phyloP scores from a whole-genome alignment of 2,797 vertebrate species.

The Chelonia mydas region DNA sequence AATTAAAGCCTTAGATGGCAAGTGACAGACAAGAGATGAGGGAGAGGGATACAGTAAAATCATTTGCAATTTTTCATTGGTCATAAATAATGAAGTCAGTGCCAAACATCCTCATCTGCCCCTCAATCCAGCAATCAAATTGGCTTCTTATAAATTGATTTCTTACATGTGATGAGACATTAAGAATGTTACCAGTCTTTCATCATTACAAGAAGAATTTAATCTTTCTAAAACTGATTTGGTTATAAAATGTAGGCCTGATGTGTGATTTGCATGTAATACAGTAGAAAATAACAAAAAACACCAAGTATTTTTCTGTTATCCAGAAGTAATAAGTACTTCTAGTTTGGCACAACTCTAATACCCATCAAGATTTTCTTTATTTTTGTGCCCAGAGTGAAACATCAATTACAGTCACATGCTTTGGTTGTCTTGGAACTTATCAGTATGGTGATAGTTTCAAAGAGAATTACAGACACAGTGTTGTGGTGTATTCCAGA shows the following conservation, averaged over 20 bases:
- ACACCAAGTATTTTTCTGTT: not conserved
- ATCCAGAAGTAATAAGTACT: not conserved
- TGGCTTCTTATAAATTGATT: not conserved
- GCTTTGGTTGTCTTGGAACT: conserved; percentile 25
- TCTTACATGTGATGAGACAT: not conserved
- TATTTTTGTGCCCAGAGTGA: not conserved
- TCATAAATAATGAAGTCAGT: not conserved
- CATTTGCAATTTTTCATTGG: accelerated
- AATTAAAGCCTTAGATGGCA: not conserved
- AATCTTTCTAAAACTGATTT: not conserved
- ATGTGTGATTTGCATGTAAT: not conserved
- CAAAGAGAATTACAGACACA: not conserved
- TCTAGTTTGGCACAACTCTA: not conserved
- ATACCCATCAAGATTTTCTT: not conserved
- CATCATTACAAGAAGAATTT: conserved; percentile 33
- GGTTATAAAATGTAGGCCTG: not conserved
- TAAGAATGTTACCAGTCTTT: not conserved
- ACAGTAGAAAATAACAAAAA: not conserved
- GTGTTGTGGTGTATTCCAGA: not conserved
- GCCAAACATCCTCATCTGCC: not conserved
- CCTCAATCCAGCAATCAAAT: not conserved
- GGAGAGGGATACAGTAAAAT: not conserved
- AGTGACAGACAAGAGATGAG: not conserved
- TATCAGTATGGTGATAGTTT: not conserved
- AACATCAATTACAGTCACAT: not conserved